Percentiles rank a stretch among this genome's conserved stretches.
phyloP scores from a whole-genome alignment of 2,113 vertebrate genomes.

The Hyperopisus bebe region DNA sequence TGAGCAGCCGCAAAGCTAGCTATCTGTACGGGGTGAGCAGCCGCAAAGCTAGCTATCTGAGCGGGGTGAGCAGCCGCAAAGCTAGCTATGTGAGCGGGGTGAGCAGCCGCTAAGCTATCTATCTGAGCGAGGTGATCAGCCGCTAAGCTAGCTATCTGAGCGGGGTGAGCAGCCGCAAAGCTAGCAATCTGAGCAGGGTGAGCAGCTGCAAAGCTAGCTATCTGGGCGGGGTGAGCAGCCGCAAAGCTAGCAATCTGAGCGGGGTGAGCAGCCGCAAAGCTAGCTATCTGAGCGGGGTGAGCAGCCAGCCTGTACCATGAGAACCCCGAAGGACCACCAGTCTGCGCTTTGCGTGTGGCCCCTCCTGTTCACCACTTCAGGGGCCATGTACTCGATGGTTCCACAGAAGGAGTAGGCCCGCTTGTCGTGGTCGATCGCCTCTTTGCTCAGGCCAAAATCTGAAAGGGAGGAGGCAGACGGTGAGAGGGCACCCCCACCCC shows the following conservation, averaged over 20 bases:
- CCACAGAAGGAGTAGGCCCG: constrained; percentile 92
- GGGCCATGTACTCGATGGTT: constrained; percentile 96
- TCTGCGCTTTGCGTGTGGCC: constrained; percentile 92
- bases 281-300: not conserved
- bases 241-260: not conserved
- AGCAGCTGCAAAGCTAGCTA: not conserved
- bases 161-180: not conserved
- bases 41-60: not conserved
- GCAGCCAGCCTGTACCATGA: constrained; percentile 70
- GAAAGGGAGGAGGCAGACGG: constrained; percentile 11
- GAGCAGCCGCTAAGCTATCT: not conserved
- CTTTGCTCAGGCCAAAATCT: constrained; percentile 96
- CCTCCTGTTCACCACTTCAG: constrained; percentile 89
- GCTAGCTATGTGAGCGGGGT: not conserved
- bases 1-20: not conserved
- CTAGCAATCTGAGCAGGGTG: not conserved
- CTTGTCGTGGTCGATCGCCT: constrained; percentile 91
- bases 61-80: not conserved
- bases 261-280: not conserved
- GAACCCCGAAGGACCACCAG: constrained; percentile 96
- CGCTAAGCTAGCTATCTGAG: not conserved
- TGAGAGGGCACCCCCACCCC: not conserved
- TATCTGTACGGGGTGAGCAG: not conserved
- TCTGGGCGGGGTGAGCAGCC: not conserved
- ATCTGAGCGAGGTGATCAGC: not conserved